Percentiles rank a stretch among this genome's conserved stretches.
These are phyloP conservation scores for Piscicola geometra DNA, from an alignment of 2,888 invertebrate species.

Conservation along the genomic window DNA sequence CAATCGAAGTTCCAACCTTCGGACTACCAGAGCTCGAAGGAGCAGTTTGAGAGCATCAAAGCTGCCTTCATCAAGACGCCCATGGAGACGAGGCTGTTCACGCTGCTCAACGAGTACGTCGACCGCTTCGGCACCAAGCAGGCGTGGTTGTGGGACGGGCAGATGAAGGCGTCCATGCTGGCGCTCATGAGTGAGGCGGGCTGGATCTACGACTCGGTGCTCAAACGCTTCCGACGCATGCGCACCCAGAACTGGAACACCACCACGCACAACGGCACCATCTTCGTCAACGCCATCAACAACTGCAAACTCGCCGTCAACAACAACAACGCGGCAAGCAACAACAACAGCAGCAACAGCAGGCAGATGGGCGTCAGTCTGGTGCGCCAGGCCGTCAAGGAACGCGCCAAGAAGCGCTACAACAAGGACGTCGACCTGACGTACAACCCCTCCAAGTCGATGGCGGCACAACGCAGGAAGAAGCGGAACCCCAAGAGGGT, in stretches of 20 bases:
- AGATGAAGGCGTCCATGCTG: slow-evolving; percentile 30
- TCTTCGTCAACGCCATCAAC: slow-evolving; percentile 25
- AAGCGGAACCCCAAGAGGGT: slow-evolving; percentile 15
- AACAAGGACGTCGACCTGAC: slow-evolving; percentile 20
- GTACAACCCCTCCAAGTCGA: slow-evolving; percentile 10
- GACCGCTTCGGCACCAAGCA: slow-evolving; percentile 24
- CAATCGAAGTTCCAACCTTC: slow-evolving; percentile 3
- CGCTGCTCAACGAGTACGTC: slow-evolving; percentile 8
- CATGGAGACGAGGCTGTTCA: slow-evolving; percentile 13
- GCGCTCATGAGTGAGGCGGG: slow-evolving; percentile 25
- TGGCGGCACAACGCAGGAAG: neutral
- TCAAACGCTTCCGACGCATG: slow-evolving; percentile 23
- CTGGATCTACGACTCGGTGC: slow-evolving; percentile 24
- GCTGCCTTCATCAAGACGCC: slow-evolving; percentile 27
- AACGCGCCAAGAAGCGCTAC: neutral
- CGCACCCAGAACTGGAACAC: slow-evolving; percentile 14
- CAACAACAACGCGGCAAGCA: neutral
- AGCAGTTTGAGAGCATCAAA: slow-evolving; percentile 22
- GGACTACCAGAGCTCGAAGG: neutral
- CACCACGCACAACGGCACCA: slow-evolving; percentile 3
- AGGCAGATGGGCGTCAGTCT: neutral
- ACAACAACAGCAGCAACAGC: neutral
- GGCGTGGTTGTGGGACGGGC: slow-evolving; percentile 28
- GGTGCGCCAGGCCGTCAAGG: neutral
- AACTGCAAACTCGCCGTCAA: slow-evolving; percentile 7